These are phyloP conservation scores for Drosophila robusta DNA, from an alignment of 2,888 invertebrate genomes.

Conservation along the genomic window DNA sequence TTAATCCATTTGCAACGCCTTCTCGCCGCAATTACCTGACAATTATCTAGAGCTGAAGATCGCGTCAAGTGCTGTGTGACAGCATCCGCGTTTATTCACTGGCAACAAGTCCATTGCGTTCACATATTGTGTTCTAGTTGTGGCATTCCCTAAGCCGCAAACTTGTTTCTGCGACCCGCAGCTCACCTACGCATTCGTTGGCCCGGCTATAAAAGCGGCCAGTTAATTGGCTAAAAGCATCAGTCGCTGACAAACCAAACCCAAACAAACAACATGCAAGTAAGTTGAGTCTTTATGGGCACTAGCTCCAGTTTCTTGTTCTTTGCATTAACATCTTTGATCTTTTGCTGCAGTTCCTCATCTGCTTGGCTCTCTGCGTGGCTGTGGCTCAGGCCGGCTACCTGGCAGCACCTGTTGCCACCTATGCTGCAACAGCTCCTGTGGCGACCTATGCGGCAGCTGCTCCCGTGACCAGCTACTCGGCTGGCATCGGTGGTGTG, in stretches of 20 bases:
- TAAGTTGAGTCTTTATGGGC: conserved; percentile 26
- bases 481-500: conserved; percentile 21
- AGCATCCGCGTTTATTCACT: conserved; percentile 50
- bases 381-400: conserved; percentile 57
- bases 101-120: conserved; percentile 11
- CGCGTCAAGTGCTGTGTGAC: conserved; percentile 38
- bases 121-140: conserved; percentile 47
- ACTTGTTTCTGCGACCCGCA: conserved; percentile 22
- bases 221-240: conserved; percentile 43
- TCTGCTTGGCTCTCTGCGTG: conserved; percentile 56
- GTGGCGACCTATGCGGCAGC: conserved; percentile 34
- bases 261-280: conserved; percentile 49
- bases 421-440: conserved; percentile 40
- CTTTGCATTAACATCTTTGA: background rate
- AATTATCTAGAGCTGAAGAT: conserved; percentile 34
- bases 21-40: conserved; percentile 30
- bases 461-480: conserved; percentile 23
- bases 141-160: conserved; percentile 36
- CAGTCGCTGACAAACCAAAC: conserved; percentile 43
- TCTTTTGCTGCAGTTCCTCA: conserved; percentile 36
- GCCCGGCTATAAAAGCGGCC: conserved; percentile 43
- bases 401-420: conserved; percentile 50
- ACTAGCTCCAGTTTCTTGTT: background rate
- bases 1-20: conserved; percentile 56
- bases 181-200: conserved; percentile 28